phyloP scores from a whole-genome alignment of 2,797 vertebrate species.

The Buceros bicornis region DNA sequence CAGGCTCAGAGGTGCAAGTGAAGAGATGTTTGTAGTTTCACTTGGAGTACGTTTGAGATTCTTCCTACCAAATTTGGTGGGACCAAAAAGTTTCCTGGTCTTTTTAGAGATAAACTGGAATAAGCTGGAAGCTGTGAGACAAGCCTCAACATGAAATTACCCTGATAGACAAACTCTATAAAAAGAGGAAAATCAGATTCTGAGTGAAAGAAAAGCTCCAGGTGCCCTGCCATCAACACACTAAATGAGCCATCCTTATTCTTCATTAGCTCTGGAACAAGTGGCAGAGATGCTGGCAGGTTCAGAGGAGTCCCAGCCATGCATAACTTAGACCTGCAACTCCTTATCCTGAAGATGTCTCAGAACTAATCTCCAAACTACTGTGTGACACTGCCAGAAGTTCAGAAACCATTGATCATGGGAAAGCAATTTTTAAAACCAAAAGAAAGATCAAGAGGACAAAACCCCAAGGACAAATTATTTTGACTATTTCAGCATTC shows the following conservation, averaged over 20 bases:
- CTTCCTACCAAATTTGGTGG: background rate
- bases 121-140: background rate
- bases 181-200: background rate
- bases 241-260: background rate
- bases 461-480: background rate
- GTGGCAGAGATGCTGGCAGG: background rate
- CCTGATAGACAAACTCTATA: background rate
- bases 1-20: background rate
- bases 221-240: background rate
- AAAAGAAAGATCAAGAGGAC: constrained; percentile 4
- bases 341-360: background rate
- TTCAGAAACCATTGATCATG: background rate
- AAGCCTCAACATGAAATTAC: background rate
- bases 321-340: fast-evolving
- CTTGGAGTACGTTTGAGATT: background rate
- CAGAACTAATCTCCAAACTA: background rate
- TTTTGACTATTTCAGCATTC: background rate
- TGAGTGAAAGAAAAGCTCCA: background rate
- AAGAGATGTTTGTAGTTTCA: background rate
- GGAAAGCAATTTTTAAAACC: background rate
- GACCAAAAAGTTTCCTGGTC: background rate
- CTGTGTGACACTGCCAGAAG: background rate
- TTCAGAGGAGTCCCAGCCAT: background rate
- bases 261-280: background rate
- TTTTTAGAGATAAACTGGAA: background rate